Evolutionary conservation across 2,888 invertebrate species (phyloP), one percentile per base, ranked within the genome.

Genomic region (Synergus itoensis): DNA sequence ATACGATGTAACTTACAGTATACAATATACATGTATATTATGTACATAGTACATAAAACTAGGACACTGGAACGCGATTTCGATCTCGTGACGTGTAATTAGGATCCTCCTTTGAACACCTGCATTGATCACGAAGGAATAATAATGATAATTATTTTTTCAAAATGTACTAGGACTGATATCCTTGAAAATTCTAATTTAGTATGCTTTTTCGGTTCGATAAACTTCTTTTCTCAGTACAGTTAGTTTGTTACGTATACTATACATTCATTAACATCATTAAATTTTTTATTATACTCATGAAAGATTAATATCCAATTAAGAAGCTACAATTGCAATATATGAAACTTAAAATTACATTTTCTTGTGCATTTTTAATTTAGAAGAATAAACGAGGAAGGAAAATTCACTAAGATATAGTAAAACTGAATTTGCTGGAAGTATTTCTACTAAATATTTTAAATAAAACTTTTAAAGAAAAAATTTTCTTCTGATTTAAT

Each of bases 51-150:
- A 36, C 36, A 43, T 65, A 73, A 28, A 73, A 73, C 53, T 73
- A 73, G 73, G 53, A 73, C 73, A 53, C 73, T 69, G 48, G 48
- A 69, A 69, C 21, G 45, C 8, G 16, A 73, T 73, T 73, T 11
- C 73, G 28, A 73, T 73, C 28, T n/a, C 53, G 36, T 69, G 48
- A 73, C 16, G 16, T 43, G 8, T 69, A 69, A 73, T 73, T 53
- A 73, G 69, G 48, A 48, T 53, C 16, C 36, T 45, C 21, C 21
- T 28, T 62, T 67, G 43, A 14, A 67, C 45, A 73, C 73, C 28
- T 73, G 73, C 73, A 73, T 48, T n/a, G 36, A 73, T 73, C 28
- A 28, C 16, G 28, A 69, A 48, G 4, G 9, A 73, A 53, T 36
- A 67, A 48, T 16, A 14, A 41, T 64, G 16, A 64, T 41, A 14